Base-by-base conservation (phyloP, 2,113 vertebrate genomes). In the Panthera tigris region DNA sequence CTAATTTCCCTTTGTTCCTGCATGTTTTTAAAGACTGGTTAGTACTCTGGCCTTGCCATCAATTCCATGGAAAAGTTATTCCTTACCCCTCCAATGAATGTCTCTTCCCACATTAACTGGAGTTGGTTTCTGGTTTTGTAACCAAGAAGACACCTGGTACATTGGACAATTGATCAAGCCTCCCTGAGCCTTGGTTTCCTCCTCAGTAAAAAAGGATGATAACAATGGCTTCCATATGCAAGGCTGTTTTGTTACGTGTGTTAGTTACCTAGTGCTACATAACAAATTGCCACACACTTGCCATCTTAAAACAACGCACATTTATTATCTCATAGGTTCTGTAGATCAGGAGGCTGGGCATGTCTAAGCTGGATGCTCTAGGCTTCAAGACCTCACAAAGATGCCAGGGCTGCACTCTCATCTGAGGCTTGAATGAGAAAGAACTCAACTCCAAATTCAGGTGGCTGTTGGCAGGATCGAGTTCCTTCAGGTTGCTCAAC, bases 111-210 rank as follows among this genome's bases (percentile, higher is more conserved):
- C 31, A 68, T 85, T 95, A 89, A 39, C 89, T 55, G 23, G 48
- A 86, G 21, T 71, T 80, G 45, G 33, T 41, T 96, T 87, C 76
- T 96, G 78, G 74, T 94, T 97, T 90, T 86, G 41, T 74, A 94
- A 65, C 33, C 84, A 97, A 78, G 55, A 94, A 68, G 76, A 74
- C 82, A 71, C 71, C 73, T 31, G 78, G 36, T 69, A 63, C 41
- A 5, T 39, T 66, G 68, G 33, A 91, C 66, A 89, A 63, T 25
- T 52, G 45, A 71, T 48, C 68, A 92, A 65, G 61, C 3, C 3
- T 86, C 25, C 93, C 13, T 68, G 76, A 85, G 31, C 61, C 63
- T 88, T 50, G 50, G 21, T 78, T 87, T 92, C 73, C 61, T 83
- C 39, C 50, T 91, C 41, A 18, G 66, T 86, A 31, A 86, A 91